Base-by-base conservation (phyloP, 92 coral and sea anemone species). In the Phenganax stokvisi region DNA sequence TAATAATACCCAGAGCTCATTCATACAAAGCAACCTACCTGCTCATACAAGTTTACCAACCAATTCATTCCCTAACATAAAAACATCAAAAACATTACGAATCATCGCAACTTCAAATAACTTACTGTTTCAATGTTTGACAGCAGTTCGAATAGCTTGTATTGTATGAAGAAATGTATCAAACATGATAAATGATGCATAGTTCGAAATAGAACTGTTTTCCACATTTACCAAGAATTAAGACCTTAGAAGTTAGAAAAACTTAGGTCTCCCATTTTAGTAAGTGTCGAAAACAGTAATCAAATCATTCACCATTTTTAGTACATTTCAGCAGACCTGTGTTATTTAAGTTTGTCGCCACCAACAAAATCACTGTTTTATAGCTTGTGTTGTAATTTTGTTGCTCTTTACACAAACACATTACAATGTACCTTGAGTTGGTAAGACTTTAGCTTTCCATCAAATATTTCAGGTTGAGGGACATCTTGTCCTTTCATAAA, bases 11-110 rank as follows among this genome's bases (percentile, higher is more conserved):
- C 10, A 30, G 30, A 28, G 7, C 8, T 13, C 8, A 15, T 61
- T 61, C 67, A 13, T 61, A 27, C 10, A 29, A 4, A 54, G 30
- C 3, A 6, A 51, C 88, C 63, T 73, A 93, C 98, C 91, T 93
- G 98, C 73, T 93, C 98, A 85, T 93, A 93, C 54, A 93, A 80
- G 70, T 90, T 93, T 58, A 93, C 88, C 53, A 93, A 84, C 98
- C 98, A 93, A 71, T 93, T 93, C 98, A 93, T 93, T 53, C 98
- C 98, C 97, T 93, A 73, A 3, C 64, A 37, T 68, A 68, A 6
- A 12, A 68, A 30, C 16, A 25, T 37, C 52, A 20, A 77, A 20
- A 28, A 51, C 12, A 52, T 51, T 82, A 76, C 10, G 20, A 51
- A 28, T 60, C 37, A 37, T 37, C 5, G 47, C 47, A 37, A 37